Evolutionary conservation across 2,888 invertebrate species (phyloP).

Genomic region (Allygus modestus): DNA sequence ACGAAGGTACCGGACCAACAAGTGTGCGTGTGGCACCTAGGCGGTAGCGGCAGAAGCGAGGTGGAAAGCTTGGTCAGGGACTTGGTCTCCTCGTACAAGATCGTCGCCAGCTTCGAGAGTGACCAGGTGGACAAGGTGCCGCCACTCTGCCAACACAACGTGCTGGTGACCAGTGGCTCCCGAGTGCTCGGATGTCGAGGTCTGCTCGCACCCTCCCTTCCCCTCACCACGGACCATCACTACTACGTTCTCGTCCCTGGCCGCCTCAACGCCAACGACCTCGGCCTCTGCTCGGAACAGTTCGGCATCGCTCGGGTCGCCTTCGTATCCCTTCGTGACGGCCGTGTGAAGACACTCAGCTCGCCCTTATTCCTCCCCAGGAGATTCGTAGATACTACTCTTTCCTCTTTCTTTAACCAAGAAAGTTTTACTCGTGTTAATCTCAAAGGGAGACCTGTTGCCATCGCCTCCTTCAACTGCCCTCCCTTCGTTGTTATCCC

Average conservation of each 20-base stretch:
- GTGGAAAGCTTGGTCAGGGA: background rate
- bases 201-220: background rate
- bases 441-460: background rate
- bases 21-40: conserved; percentile 1
- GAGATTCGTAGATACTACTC: background rate
- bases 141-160: background rate
- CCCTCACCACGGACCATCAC: background rate
- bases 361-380: background rate
- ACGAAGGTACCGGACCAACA: background rate
- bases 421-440: background rate
- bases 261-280: background rate
- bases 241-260: conserved; percentile 14
- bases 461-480: conserved; percentile 25
- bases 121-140: background rate
- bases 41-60: background rate
- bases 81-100: background rate
- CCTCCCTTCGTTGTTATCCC: conserved; percentile 3
- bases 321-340: conserved; percentile 10
- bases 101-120: background rate
- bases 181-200: background rate
- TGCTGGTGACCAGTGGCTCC: no score
- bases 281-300: conserved; percentile 27
- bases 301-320: conserved; percentile 35
- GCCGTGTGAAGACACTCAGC: conserved; percentile 2
- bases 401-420: background rate